Percentiles rank a stretch among this genome's conserved stretches.
phyloP scores from a whole-genome alignment of 1,140 invertebrate genomes.

The Tetragnatha versicolor region DNA sequence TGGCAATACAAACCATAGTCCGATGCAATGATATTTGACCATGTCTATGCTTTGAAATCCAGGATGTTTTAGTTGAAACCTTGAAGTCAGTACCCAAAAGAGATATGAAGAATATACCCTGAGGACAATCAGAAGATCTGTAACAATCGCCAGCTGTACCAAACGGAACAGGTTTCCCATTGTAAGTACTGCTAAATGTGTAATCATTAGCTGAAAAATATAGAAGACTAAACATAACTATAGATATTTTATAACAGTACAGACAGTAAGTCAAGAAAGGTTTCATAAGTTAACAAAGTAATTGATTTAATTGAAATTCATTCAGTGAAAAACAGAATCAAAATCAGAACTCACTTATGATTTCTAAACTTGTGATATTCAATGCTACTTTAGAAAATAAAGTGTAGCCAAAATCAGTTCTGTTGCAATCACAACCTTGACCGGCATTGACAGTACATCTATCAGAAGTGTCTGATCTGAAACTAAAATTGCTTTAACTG shows the following conservation, averaged over 20 bases:
- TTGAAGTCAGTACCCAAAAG: slow-evolving; percentile 75
- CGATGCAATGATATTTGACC: not conserved
- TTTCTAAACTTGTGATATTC: slow-evolving; percentile 18
- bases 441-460: not conserved
- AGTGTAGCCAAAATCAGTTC: slow-evolving; percentile 30
- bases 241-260: not conserved
- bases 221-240: not conserved
- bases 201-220: slow-evolving; percentile 74
- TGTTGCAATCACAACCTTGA: slow-evolving; percentile 17
- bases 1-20: not conserved
- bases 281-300: not conserved
- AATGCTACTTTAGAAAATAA: slow-evolving; percentile 42
- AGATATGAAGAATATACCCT: slow-evolving; percentile 83
- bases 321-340: not conserved
- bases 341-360: slow-evolving; percentile 24
- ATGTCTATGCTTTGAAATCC: slow-evolving; percentile 64
- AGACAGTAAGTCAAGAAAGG: not conserved
- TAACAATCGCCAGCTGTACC: slow-evolving; percentile 88
- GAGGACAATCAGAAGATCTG: slow-evolving; percentile 76
- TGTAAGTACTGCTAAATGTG: slow-evolving; percentile 72
- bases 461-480: slow-evolving; percentile 21
- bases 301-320: not conserved
- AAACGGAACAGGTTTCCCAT: slow-evolving; percentile 72
- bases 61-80: slow-evolving; percentile 71
- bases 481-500: not conserved